Percentiles rank a stretch among this genome's conserved stretches.
These are phyloP conservation scores for Dioctria rufipes DNA, from an alignment of 2,888 invertebrate species.

Conservation along the genomic window DNA sequence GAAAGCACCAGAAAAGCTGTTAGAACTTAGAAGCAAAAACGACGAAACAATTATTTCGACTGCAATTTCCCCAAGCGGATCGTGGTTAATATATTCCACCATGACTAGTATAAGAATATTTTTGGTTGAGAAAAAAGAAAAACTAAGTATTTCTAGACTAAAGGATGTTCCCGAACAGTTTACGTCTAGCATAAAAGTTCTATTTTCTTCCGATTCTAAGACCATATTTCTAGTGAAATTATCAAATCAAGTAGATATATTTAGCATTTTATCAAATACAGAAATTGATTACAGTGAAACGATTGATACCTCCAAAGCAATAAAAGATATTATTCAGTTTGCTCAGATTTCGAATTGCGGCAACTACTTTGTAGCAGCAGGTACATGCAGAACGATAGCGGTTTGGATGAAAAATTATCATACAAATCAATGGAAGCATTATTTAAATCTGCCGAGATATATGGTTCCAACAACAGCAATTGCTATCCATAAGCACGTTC, in stretches of 20 bases:
- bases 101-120: slow-evolving; percentile 77
- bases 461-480: slow-evolving; percentile 81
- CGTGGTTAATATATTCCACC: slow-evolving; percentile 84
- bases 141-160: slow-evolving; percentile 65
- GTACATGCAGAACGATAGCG: slow-evolving; percentile 77
- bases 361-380: slow-evolving; percentile 79
- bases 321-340: slow-evolving; percentile 75
- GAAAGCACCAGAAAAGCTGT: slow-evolving; percentile 77
- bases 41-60: slow-evolving; percentile 80
- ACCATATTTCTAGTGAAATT: slow-evolving; percentile 71
- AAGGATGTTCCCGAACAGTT: slow-evolving; percentile 69
- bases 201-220: slow-evolving; percentile 70
- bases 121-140: slow-evolving; percentile 62
- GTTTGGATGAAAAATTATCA: slow-evolving; percentile 74
- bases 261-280: slow-evolving; percentile 67
- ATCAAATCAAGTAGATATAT: slow-evolving; percentile 69
- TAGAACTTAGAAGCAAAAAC: slow-evolving; percentile 78
- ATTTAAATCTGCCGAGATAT: slow-evolving; percentile 80
- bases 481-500: slow-evolving; percentile 75
- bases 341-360: slow-evolving; percentile 73
- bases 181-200: slow-evolving; percentile 67
- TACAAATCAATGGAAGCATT: slow-evolving; percentile 69
- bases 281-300: slow-evolving; percentile 68
- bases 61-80: slow-evolving; percentile 80
- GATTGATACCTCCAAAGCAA: slow-evolving; percentile 68